Base-by-base conservation (phyloP, 2,113 vertebrate species). In the Cygnus atratus region DNA sequence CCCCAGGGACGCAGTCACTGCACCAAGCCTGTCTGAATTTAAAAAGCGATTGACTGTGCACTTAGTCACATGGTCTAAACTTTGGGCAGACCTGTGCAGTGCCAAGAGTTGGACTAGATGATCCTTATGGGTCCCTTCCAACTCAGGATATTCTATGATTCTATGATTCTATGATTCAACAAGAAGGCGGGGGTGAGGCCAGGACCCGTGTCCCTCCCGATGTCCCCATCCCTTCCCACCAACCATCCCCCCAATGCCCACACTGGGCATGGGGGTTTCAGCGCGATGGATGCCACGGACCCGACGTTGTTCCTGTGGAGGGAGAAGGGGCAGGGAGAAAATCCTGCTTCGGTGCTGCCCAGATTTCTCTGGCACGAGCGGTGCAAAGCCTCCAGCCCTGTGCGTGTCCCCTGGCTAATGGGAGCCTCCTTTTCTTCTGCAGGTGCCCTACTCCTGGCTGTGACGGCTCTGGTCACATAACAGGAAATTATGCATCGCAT, bases 361-460 rank as follows among this genome's bases (percentile, higher is more conserved):
- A 33, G 7, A 7, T 88, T 87, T 43, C 83, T 35, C 61, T 84
- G 88, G 65, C 33, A 20, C 8, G 73, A 91, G 79, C 84, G 65
- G 50, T 58, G 1, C 37, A 44, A 28, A 70, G 55, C 28, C 6
- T 26, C 3, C 2, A 43, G 68, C n/a, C n/a, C 74, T 72, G 35
- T 71, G 48, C 6, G 1, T 7, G 19, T 7, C 55, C 39, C 43
- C 63, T 5, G 79, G 87, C 71, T 95, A 86, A 92, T 41, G 80
- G 4, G 11, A 94, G 71, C 85, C 59, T 86, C 43, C 41, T 59
- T 93, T 97, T 94, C 71, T 72, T 96, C 75, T 0, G 0, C 97
- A 98, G 98, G 98, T 98, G 98, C 98, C 98, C 98, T 97, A 98
- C 98, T 37, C 98, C 98, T 43, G 98, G 98, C 94, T 98, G 98